Conservation (phyloP, 92 coral and sea anemone species). For the Heteractis magnifica region DNA sequence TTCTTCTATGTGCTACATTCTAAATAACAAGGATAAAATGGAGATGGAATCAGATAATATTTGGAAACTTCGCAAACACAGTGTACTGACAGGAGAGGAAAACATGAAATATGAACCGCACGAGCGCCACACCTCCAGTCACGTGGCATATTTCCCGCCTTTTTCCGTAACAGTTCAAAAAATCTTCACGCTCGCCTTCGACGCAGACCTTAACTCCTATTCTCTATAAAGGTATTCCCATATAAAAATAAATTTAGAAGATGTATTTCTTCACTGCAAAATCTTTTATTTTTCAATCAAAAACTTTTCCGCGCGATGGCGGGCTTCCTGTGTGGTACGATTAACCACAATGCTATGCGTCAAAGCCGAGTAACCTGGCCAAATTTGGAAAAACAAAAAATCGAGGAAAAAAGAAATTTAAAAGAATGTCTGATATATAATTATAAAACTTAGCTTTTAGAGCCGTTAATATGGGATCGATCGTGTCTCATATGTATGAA, state of each 20-base stretch:
- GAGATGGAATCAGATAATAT: too few relatives aligned
- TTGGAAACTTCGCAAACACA: too few relatives aligned
- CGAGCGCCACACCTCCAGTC: slow-evolving; percentile 1
- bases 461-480: slow-evolving; percentile 68
- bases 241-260: neutral
- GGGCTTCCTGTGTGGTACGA: slow-evolving; percentile 15
- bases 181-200: too few relatives aligned
- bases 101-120: neutral
- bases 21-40: too few relatives aligned
- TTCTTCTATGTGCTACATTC: too few relatives aligned
- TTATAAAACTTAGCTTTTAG: neutral
- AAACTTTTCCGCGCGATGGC: neutral
- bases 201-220: too few relatives aligned
- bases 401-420: neutral
- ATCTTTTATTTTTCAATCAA: neutral
- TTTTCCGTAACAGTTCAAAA: neutral
- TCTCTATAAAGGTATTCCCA: too few relatives aligned
- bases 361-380: slow-evolving; percentile 19
- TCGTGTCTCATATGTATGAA: slow-evolving; percentile 74
- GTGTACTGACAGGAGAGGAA: too few relatives aligned
- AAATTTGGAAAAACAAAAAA: neutral
- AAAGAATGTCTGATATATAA: slow-evolving; percentile 7
- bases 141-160: slow-evolving; percentile 20
- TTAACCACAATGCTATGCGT: slow-evolving; percentile 14
- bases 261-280: neutral